A percentile compares a stretch with the other conserved stretches of the same genome.
phyloP scores from a whole-genome alignment of 2,113 vertebrate genomes.

The Aptenodytes patagonicus region DNA sequence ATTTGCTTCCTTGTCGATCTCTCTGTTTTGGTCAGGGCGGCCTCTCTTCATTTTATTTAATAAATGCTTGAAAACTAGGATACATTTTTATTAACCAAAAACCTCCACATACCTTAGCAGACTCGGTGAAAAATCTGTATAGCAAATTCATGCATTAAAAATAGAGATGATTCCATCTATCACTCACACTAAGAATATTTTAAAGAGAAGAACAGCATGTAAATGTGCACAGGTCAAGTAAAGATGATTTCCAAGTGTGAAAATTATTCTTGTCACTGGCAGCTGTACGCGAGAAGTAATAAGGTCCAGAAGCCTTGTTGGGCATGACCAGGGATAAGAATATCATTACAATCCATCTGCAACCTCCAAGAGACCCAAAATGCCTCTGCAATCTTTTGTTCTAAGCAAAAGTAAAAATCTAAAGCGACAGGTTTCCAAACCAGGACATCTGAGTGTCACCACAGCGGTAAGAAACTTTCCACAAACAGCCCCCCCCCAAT shows the following conservation, averaged over 20 bases:
- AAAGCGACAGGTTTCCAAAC: neutral
- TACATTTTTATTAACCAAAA: neutral
- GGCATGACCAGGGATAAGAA: neutral
- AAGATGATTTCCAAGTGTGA: constrained; percentile 34
- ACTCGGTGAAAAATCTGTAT: neutral
- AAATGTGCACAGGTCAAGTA: constrained; percentile 1
- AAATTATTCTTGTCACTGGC: constrained; percentile 49
- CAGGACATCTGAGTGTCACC: neutral
- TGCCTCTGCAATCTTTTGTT: neutral
- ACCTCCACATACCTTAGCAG: neutral
- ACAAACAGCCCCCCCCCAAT: neutral
- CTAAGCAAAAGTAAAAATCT: neutral
- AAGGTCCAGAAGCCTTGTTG: neutral
- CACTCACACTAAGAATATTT: neutral
- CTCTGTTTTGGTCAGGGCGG: neutral
- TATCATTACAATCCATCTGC: neutral
- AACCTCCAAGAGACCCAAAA: neutral
- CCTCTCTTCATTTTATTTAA: neutral
- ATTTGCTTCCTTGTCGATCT: neutral
- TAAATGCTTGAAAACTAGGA: neutral
- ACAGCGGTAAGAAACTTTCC: neutral
- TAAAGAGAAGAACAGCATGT: neutral
- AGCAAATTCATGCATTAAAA: neutral
- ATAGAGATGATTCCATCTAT: neutral
- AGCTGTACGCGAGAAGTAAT: constrained; percentile 10